Percentiles rank a stretch among this genome's conserved stretches.
phyloP scores from a whole-genome alignment of 2,888 invertebrate genomes.

The Cylloceria caligata region DNA sequence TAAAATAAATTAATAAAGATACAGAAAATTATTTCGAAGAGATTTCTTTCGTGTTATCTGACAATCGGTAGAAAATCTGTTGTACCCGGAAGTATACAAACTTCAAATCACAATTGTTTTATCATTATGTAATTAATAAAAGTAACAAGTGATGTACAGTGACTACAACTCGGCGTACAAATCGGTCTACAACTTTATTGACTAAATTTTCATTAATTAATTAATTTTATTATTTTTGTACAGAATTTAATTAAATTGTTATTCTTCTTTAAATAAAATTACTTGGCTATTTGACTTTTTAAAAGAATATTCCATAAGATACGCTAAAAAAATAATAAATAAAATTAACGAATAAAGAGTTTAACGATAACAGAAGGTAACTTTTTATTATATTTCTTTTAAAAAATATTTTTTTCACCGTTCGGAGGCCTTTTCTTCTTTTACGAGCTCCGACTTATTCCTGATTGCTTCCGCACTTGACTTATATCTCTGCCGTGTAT shows the following conservation, averaged over 20 bases:
- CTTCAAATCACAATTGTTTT: neutral
- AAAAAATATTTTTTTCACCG: no score
- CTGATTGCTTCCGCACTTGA: no score
- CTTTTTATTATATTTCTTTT: no score
- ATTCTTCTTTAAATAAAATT: no score
- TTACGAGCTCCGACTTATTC: no score
- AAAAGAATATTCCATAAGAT: no score
- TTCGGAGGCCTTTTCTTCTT: no score
- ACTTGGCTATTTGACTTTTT: no score
- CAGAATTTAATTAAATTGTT: neutral
- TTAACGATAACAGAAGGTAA: no score
- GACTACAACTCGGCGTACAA: neutral
- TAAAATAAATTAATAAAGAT: constrained; percentile 7
- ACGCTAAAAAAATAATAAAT: no score
- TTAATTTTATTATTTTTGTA: neutral
- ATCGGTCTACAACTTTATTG: neutral
- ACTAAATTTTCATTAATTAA: neutral
- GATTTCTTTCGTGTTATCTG: neutral
- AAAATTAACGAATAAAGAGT: no score
- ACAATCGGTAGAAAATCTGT: neutral
- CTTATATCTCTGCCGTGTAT: no score
- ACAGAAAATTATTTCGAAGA: neutral
- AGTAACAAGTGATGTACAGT: neutral
- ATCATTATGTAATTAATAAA: neutral
- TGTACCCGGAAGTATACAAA: neutral